A percentile compares a stretch with the other conserved stretches of the same genome.
These are phyloP conservation scores for Pseudococcus jackbeardsleyi DNA, from an alignment of 2,888 invertebrate species.

Conservation along the genomic window DNA sequence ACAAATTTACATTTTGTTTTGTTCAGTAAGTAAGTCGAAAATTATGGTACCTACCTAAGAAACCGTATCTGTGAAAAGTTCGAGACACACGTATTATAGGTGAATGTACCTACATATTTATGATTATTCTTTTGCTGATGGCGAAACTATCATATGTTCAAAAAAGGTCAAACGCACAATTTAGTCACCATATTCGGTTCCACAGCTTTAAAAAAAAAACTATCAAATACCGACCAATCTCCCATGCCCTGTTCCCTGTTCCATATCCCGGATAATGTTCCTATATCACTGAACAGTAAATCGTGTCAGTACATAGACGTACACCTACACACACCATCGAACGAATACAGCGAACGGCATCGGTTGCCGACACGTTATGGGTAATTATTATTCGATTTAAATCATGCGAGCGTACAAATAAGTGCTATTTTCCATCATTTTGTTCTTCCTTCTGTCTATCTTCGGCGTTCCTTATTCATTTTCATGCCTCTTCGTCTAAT, in stretches of 20 bases:
- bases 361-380: background rate
- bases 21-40: too few species aligned
- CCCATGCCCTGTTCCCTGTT: background rate
- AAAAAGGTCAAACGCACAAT: conserved; percentile 6
- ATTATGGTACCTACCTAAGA: too few species aligned
- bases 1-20: too few species aligned
- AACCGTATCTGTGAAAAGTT: too few species aligned
- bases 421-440: background rate
- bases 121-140: too few species aligned
- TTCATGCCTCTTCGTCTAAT: background rate
- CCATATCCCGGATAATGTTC: background rate
- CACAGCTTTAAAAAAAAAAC: background rate
- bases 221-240: background rate
- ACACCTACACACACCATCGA: background rate
- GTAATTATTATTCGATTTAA: conserved; percentile 1
- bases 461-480: background rate
- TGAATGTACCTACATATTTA: too few species aligned
- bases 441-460: background rate
- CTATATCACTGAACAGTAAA: background rate
- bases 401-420: conserved; percentile 6
- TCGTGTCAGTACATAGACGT: background rate
- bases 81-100: too few species aligned
- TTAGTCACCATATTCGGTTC: background rate
- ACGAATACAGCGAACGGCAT: background rate
- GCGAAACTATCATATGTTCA: background rate